Percentiles rank a stretch among this genome's conserved stretches.
These are phyloP conservation scores for Candoia aspera DNA, from an alignment of 2,113 vertebrate genomes.

Conservation along the genomic window DNA sequence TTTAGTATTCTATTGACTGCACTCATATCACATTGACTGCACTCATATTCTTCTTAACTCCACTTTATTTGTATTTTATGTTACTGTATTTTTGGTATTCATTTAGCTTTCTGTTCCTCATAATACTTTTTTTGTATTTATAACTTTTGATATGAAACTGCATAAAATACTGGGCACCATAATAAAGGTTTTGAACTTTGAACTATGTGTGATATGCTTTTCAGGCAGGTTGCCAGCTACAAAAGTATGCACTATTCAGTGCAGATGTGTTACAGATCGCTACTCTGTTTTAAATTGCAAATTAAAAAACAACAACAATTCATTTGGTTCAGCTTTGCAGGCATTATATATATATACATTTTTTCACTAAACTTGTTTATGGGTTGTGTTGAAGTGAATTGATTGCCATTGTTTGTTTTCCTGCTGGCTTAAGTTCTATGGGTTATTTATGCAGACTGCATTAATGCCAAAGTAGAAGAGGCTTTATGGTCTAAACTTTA, in stretches of 20 bases:
- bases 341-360: not conserved
- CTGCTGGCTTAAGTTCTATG: not conserved
- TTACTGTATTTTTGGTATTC: not conserved
- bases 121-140: not conserved
- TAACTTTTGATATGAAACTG: not conserved
- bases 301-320: not conserved
- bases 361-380: not conserved
- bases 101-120: not conserved
- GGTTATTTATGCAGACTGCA: not conserved
- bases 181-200: not conserved
- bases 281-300: not conserved
- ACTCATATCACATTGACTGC: not conserved
- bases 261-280: not conserved
- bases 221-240: not conserved
- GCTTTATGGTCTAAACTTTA: not conserved
- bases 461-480: not conserved
- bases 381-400: not conserved
- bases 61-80: not conserved
- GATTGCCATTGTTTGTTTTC: not conserved
- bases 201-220: not conserved
- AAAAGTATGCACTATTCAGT: not conserved
- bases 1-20: not conserved
- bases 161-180: not conserved
- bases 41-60: not conserved
- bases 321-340: not conserved